Evolutionary conservation across 2,113 vertebrate genomes (phyloP), one percentile per base, ranked within the genome.

Genomic region (Bubo scandiacus): DNA sequence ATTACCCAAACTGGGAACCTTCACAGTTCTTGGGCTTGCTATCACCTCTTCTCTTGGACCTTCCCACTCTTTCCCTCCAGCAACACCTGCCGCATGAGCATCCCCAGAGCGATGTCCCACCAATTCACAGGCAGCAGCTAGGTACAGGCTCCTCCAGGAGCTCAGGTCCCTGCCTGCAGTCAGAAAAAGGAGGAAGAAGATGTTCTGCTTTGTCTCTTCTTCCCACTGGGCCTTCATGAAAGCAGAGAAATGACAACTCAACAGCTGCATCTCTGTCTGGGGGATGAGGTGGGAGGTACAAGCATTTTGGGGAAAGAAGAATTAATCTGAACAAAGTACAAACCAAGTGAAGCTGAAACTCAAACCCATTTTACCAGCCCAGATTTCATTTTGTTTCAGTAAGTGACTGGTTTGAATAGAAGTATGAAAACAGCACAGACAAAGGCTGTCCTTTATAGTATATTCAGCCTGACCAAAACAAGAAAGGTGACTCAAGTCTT

Each of bases 181-280:
- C 72, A 81, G 75, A 88, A 45, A 25, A 94, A 94, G 74, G 80
- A 78, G 40, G 88, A 36, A 94, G 70, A 89, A 68, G 65, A 84
- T 88, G 55, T 62, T 95, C 78, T 94, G 70, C 89, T 96, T 91
- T 91, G 81, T 85, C 66, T 92, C 62, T 15, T 87, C 77, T 94
- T 96, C 94, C 88, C 91, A 59, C 73, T 25, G 43, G 75, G 92
- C 92, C 51, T 88, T 89, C 17, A 0, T 85, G 32, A 94, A 79
- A 38, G 61, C 66, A 84, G 65, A 87, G 86, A 85, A 87, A 57
- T 54, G 40, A 89, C 81, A 94, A 40, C 72, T 71, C 71, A 89
- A 84, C 88, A 89, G 88, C 81, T 97, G 80, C 88, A 70, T 95
- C 77, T 34, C 73, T 68, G 13, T 66, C 80, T 91, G 57, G 57